phyloP scores from a whole-genome alignment of 2,797 vertebrate species.

The Podarcis siculus region DNA sequence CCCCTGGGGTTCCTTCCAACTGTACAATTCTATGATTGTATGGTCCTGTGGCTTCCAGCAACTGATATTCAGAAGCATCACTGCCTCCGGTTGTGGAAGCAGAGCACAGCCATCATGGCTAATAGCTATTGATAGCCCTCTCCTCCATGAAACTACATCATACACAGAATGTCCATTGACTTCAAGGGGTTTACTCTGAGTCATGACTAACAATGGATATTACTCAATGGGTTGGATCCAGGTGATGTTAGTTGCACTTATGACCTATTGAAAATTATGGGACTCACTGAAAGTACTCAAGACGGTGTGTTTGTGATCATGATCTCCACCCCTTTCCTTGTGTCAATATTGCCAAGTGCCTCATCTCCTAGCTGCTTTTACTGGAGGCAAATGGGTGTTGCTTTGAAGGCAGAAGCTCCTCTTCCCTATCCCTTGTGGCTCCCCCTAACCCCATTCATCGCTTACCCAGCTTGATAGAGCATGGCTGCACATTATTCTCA shows the following conservation, averaged over 20 bases:
- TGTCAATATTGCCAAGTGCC: neutral
- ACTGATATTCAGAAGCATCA: no score
- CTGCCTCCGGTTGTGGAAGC: no score
- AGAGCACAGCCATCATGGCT: no score
- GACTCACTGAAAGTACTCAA: neutral
- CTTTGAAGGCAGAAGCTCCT: neutral
- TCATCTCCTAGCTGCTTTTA: neutral
- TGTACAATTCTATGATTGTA: no score
- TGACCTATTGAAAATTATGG: neutral
- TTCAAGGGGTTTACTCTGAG: no score
- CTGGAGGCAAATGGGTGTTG: neutral
- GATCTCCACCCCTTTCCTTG: neutral
- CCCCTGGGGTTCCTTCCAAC: no score
- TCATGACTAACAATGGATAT: no score
- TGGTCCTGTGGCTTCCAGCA: no score
- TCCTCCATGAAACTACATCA: no score
- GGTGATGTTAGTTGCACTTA: neutral
- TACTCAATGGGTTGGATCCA: neutral
- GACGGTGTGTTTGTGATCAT: neutral
- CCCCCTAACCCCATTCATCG: neutral
- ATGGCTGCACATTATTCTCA: neutral
- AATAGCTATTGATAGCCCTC: no score
- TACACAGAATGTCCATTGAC: no score
- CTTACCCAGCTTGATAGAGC: conserved; percentile 12
- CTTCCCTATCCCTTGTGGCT: neutral